Conservation (phyloP, 2,113 vertebrate species). For the Rhabdomys dilectus region DNA sequence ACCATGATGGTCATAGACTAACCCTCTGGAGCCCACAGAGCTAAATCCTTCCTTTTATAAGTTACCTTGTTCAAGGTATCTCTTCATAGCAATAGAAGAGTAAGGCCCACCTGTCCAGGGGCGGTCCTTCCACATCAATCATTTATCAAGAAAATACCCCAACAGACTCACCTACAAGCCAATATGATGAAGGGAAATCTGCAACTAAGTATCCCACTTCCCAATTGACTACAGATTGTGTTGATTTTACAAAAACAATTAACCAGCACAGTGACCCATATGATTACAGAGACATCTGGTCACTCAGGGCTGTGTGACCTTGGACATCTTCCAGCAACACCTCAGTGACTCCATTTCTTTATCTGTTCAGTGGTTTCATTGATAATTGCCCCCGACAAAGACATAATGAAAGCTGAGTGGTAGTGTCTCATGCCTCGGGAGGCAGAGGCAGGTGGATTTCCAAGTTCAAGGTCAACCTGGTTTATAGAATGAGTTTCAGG, state of each 20-base stretch:
- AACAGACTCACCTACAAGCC: not conserved
- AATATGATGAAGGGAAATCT: not conserved
- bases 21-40: not conserved
- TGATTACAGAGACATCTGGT: not conserved
- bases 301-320: constrained; percentile 22
- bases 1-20: not conserved
- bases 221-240: not conserved
- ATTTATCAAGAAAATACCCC: not conserved
- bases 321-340: not conserved
- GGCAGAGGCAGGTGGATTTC: not conserved
- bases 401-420: not conserved
- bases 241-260: not conserved
- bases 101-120: not conserved
- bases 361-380: not conserved
- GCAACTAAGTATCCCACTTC: not conserved
- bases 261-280: not conserved
- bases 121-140: not conserved
- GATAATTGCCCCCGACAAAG: not conserved
- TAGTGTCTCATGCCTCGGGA: not conserved
- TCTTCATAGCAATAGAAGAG: not conserved
- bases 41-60: not conserved
- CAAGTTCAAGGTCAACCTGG: not conserved
- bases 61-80: not conserved
- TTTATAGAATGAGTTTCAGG: not conserved
- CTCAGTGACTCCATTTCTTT: not conserved